phyloP scores from a whole-genome alignment of 2,113 vertebrate species.

The Anolis sagrei region DNA sequence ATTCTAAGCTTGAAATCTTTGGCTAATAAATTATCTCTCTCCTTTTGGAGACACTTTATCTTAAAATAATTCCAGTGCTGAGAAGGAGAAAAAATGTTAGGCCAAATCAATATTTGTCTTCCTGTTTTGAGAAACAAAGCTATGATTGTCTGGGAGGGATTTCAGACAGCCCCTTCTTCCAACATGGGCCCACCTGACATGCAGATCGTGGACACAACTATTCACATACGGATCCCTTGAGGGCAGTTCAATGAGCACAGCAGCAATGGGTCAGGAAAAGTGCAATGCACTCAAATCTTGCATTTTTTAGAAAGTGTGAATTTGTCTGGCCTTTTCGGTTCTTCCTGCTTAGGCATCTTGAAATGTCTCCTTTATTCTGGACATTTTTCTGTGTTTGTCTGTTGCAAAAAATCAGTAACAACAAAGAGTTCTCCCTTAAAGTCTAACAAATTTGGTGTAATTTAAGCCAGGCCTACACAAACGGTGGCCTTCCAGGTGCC shows the following conservation, averaged over 20 bases:
- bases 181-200: not conserved
- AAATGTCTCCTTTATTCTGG: not conserved
- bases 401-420: too few species aligned
- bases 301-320: not conserved
- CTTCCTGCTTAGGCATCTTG: not conserved
- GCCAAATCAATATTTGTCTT: constrained; percentile 40
- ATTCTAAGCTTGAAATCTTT: not conserved
- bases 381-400: too few species aligned
- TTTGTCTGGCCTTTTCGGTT: not conserved
- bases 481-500: too few species aligned
- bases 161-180: constrained; percentile 17
- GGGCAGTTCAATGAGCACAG: not conserved
- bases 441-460: too few species aligned
- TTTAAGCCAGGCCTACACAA: too few species aligned
- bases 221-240: not conserved
- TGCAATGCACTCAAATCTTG: not conserved
- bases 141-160: not conserved
- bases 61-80: constrained; percentile 11
- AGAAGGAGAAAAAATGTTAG: not conserved
- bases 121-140: constrained; percentile 17
- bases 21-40: not conserved
- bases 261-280: constrained; percentile 17
- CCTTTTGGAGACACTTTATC: not conserved
- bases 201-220: not conserved
- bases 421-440: too few species aligned